A percentile compares a stretch with the other conserved stretches of the same genome.
Evolutionary conservation across 2,113 vertebrate species (phyloP).

Genomic region (Bambusicola thoracicus): DNA sequence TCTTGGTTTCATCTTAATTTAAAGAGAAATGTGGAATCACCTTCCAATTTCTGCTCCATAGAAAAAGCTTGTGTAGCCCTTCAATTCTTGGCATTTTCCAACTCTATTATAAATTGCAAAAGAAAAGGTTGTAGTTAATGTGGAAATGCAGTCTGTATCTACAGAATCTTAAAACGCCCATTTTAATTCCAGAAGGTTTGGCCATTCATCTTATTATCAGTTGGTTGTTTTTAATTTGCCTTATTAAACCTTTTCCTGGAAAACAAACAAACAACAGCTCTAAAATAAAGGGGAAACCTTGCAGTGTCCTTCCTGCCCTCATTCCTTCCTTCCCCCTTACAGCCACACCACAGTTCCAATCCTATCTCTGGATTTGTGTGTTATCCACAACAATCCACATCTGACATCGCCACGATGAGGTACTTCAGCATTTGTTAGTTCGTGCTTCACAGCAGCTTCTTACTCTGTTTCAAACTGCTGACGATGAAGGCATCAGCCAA

Average conservation of each 20-base stretch:
- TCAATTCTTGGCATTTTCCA: slow-evolving; percentile 41
- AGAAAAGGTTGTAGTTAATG: slow-evolving; percentile 29
- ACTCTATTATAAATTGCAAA: slow-evolving; percentile 21
- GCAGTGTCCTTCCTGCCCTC: background rate
- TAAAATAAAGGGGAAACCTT: background rate
- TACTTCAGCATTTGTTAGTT: slow-evolving; percentile 16
- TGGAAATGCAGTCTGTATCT: slow-evolving; percentile 36
- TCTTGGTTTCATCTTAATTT: slow-evolving; percentile 48
- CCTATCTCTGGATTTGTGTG: background rate
- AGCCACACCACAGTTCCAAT: background rate
- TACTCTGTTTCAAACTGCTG: background rate
- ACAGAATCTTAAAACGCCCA: slow-evolving; percentile 15
- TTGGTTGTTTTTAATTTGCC: background rate
- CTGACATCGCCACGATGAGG: background rate
- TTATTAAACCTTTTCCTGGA: background rate
- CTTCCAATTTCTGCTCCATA: slow-evolving; percentile 16
- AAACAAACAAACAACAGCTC: background rate
- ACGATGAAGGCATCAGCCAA: background rate
- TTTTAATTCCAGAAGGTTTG: slow-evolving; percentile 19
- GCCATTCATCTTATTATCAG: slow-evolving; percentile 32
- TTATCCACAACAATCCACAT: background rate
- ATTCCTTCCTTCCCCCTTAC: background rate
- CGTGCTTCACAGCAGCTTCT: background rate
- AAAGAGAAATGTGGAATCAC: slow-evolving; percentile 25
- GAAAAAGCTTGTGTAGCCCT: slow-evolving; percentile 4